Evolutionary conservation across 2,113 vertebrate genomes (phyloP).

Genomic region (Chrysochloris asiatica): DNA sequence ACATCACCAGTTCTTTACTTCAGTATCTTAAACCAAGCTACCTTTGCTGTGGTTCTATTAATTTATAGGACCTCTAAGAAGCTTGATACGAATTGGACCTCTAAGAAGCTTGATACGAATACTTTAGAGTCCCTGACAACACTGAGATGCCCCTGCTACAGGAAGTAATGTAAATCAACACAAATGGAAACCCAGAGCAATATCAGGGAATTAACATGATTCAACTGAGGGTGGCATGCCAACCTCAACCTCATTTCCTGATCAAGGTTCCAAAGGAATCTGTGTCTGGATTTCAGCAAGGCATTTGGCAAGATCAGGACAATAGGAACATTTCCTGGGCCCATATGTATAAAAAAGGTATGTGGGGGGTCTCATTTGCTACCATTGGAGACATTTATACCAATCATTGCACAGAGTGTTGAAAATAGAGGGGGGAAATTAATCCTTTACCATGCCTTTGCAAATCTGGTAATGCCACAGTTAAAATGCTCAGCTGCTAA

Average conservation of each 20-base stretch:
- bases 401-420: background rate
- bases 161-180: too few relatives aligned
- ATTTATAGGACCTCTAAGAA: background rate
- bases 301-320: too few relatives aligned
- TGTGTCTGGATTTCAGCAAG: background rate
- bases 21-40: background rate
- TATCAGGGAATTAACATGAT: background rate
- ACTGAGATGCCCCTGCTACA: background rate
- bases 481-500: too few relatives aligned
- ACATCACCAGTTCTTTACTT: background rate
- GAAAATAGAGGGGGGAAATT: background rate
- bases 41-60: background rate
- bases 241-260: too few relatives aligned
- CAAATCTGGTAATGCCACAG: too few relatives aligned
- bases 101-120: background rate
- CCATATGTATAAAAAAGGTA: background rate
- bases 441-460: background rate
- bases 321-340: background rate
- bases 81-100: background rate
- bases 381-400: constrained; percentile 6
- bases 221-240: background rate
- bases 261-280: background rate
- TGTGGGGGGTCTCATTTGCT: background rate
- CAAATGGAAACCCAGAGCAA: background rate
- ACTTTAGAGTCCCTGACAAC: background rate